These are phyloP conservation scores for Nomada fucata DNA, from an alignment of 2,888 invertebrate genomes.

Conservation along the genomic window DNA sequence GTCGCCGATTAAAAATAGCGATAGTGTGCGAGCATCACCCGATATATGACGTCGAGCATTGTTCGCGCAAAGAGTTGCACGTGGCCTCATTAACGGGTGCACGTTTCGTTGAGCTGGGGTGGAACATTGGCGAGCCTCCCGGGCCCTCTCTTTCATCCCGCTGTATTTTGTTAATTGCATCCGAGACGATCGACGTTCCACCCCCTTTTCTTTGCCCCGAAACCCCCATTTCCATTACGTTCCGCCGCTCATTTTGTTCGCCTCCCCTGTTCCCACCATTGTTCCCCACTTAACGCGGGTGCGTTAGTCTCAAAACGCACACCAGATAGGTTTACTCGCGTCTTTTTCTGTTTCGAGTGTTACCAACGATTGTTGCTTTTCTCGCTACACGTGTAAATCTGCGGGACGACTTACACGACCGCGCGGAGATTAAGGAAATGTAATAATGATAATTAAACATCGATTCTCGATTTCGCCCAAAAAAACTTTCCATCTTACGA, in stretches of 20 bases:
- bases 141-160: constrained; percentile 24
- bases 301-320: too few species aligned
- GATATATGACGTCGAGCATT: constrained; percentile 37
- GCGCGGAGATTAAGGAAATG: too few species aligned
- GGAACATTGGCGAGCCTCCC: constrained; percentile 31
- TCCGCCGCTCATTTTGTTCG: neutral
- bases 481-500: too few species aligned
- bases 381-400: too few species aligned
- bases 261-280: too few species aligned
- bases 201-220: neutral
- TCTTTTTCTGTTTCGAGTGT: too few species aligned
- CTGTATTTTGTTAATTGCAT: constrained; percentile 54
- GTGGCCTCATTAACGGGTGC: constrained; percentile 64
- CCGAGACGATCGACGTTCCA: constrained; percentile 30
- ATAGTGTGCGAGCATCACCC: constrained; percentile 13
- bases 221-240: constrained; percentile 14
- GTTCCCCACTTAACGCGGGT: too few species aligned
- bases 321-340: too few species aligned
- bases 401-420: too few species aligned
- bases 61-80: constrained; percentile 46
- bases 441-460: too few species aligned
- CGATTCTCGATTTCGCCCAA: too few species aligned
- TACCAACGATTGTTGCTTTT: too few species aligned
- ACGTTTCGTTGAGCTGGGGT: constrained; percentile 45
- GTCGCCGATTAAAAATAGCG: neutral